Evolutionary conservation across 2,113 vertebrate genomes (phyloP).

Genomic region (Paracanthobrama guichenoti): DNA sequence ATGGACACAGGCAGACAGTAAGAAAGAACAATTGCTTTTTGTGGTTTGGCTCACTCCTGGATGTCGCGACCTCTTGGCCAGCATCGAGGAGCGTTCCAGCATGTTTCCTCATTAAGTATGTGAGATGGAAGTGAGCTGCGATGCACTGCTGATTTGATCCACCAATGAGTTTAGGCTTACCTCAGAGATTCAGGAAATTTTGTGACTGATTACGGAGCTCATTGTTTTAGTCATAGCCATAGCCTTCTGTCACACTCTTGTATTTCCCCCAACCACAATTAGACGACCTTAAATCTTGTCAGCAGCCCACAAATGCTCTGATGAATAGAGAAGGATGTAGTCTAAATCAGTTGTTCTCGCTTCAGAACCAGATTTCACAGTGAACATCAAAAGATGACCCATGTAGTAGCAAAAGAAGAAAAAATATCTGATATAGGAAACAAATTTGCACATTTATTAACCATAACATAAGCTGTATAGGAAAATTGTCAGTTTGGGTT

Average conservation of each 20-base stretch:
- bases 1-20: not conserved
- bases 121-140: not conserved
- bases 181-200: not conserved
- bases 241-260: not conserved
- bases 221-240: conserved; percentile 29
- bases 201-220: conserved; percentile 33
- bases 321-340: not conserved
- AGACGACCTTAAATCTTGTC: not conserved
- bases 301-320: not conserved
- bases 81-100: not conserved
- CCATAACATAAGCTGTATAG: not conserved
- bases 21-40: conserved; percentile 23
- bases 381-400: not conserved
- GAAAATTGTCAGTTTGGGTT: not conserved
- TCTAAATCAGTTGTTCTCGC: not conserved
- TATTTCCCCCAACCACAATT: not conserved
- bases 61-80: conserved; percentile 20
- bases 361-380: not conserved
- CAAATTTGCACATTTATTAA: not conserved
- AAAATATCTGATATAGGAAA: not conserved
- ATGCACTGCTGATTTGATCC: not conserved
- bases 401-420: not conserved
- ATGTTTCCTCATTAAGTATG: conserved; percentile 2
- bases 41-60: not conserved
- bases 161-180: not conserved